These are phyloP conservation scores for Bombus huntii DNA, from an alignment of 1,140 invertebrate genomes.

Conservation along the genomic window DNA sequence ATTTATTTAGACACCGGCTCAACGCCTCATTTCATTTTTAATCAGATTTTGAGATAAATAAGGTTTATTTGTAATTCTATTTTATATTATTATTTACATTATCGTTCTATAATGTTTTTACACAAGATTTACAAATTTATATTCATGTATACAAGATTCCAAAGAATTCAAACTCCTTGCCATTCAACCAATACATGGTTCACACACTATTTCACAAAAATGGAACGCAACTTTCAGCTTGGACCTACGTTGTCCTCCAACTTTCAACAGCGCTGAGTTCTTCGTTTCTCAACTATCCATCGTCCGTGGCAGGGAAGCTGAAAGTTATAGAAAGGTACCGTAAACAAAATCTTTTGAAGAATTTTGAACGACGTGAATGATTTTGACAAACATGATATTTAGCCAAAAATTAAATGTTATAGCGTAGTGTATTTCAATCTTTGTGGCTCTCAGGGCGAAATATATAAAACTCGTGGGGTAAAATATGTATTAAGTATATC, in stretches of 20 bases:
- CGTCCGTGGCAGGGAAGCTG: constrained; percentile 82
- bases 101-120: too few relatives aligned
- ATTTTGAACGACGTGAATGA: too few relatives aligned
- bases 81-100: too few relatives aligned
- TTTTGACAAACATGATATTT: too few relatives aligned
- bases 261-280: constrained; percentile 89
- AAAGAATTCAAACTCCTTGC: neutral
- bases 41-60: neutral
- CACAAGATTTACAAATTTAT: too few relatives aligned
- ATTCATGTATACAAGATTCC: too few relatives aligned
- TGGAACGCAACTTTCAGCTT: constrained; percentile 78
- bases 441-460: too few relatives aligned
- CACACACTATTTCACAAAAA: neutral
- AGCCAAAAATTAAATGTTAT: too few relatives aligned
- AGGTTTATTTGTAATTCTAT: too few relatives aligned
- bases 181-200: neutral
- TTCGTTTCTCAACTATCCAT: constrained; percentile 87
- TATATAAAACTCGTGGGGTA: too few relatives aligned
- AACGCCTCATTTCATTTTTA: neutral
- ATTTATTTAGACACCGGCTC: neutral
- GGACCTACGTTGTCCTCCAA: constrained; percentile 85
- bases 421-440: too few relatives aligned
- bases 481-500: too few relatives aligned
- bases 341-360: neutral
- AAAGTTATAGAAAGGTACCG: constrained; percentile 75